Conservation (phyloP, 2,113 vertebrate genomes). For the Neodon shergylaensis region DNA sequence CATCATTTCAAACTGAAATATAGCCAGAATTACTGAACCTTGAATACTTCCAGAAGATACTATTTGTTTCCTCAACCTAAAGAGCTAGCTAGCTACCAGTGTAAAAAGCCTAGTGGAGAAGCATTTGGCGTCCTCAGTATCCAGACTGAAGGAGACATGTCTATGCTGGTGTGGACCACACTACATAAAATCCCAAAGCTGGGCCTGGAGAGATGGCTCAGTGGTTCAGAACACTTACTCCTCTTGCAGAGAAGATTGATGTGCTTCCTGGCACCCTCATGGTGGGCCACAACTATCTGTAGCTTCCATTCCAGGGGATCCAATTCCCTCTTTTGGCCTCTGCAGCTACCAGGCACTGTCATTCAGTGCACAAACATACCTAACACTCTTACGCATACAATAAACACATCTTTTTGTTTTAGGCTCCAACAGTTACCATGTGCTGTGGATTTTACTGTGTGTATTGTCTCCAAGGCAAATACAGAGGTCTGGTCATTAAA, state of each 20-base stretch:
- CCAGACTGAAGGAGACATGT: background rate
- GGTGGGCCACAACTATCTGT: background rate
- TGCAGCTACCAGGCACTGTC: background rate
- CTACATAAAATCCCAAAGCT: background rate
- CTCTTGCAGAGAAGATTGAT: background rate
- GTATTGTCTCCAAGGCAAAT: background rate
- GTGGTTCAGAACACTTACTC: background rate
- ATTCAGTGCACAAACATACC: background rate
- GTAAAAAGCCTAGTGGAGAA: background rate
- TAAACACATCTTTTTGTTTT: background rate
- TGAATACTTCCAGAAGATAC: background rate
- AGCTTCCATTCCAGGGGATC: background rate
- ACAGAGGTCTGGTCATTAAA: background rate
- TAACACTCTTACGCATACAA: background rate
- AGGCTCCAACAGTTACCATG: no score
- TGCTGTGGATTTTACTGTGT: background rate
- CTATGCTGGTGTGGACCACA: no score
- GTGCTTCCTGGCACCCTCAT: no score
- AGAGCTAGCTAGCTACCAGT: background rate
- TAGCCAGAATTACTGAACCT: background rate
- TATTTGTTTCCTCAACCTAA: background rate
- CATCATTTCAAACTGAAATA: background rate
- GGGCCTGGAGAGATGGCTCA: background rate
- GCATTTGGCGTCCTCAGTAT: background rate
- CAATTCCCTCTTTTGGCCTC: background rate